Base-by-base conservation (phyloP, 2,888 invertebrate genomes). In the Parelbella ahira region DNA sequence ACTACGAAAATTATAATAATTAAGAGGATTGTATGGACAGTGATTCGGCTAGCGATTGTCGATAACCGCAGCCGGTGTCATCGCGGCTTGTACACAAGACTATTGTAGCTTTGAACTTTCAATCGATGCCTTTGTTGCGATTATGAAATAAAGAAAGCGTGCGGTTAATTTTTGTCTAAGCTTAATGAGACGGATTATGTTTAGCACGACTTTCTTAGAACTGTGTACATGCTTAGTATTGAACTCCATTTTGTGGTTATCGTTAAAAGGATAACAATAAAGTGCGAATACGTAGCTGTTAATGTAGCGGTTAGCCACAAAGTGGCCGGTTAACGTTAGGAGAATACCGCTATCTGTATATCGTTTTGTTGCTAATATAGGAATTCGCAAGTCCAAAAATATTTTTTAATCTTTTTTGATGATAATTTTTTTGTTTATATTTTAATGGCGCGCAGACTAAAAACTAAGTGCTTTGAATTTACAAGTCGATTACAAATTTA, bases 1-100 rank as follows among this genome's bases (percentile, higher is more conserved):
- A 64, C 68, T 74, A 77, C 54, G 64, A 74, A 79, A 80, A 83
- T 79, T 74, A 74, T 74, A 72, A 78, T 84, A 79, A 84, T 84
- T 78, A 81, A 63, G 64, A 65, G 71, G 66, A 82, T 83, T 81
- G 74, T 81, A 68, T 68, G 64, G 66, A 47, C 62, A 60, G 68
- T 86, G 84, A 84, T 63, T 80, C 81, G 76, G 83, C 83, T 64
- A 51, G 54, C 44, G 75, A 80, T 81, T 64, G 20, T 46, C 58
- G 82, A 84, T 84, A 81, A 79, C 68, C 63, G 15, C 3, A 52
- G 57, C 56, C 60, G 54, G 67, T 82, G 80, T 83, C 83, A 76
- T 83, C 68, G 59, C 53, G 53, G 58, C 55, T 50, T 51, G 18
- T 41, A 25, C 15, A 53, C 53, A 49, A 51, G 53, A 54, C 68